These are phyloP conservation scores for Cephus nigrinus DNA, from an alignment of 2,888 invertebrate genomes.

Conservation along the genomic window DNA sequence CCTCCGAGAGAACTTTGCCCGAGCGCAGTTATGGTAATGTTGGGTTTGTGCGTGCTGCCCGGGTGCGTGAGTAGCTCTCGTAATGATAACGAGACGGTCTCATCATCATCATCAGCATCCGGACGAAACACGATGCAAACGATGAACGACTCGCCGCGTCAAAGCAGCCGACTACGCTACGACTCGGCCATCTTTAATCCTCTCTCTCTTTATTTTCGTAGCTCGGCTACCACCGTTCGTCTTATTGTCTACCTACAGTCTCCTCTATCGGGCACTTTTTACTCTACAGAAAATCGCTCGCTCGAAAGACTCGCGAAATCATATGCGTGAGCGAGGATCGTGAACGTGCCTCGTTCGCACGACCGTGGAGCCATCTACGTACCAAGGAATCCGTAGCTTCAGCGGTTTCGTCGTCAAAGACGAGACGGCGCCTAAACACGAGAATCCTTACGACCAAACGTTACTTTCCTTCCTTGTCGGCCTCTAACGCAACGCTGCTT, in stretches of 20 bases:
- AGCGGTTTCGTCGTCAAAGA: background rate
- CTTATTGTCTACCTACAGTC: background rate
- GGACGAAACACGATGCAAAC: conserved; percentile 50
- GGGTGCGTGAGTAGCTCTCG: conserved; percentile 44
- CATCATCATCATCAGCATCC: conserved; percentile 54
- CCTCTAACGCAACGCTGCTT: conserved; percentile 17
- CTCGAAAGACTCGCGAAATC: background rate
- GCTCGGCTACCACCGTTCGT: background rate
- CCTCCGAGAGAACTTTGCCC: conserved; percentile 19
- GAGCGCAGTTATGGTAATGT: conserved; percentile 48
- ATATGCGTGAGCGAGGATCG: background rate
- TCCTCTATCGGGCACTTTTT: background rate
- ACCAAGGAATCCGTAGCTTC: background rate
- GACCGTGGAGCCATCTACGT: background rate
- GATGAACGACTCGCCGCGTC: conserved; percentile 46
- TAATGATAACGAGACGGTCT: conserved; percentile 49
- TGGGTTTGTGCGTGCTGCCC: conserved; percentile 43
- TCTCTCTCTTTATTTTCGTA: background rate
- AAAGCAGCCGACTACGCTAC: conserved; percentile 47
- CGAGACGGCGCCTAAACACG: background rate
- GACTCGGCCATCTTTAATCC: conserved; percentile 43
- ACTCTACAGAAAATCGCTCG: background rate
- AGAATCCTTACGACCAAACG: background rate
- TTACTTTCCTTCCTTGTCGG: background rate
- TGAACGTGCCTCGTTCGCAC: background rate